phyloP scores from a whole-genome alignment of 1,140 invertebrate species.

The Metaphire vulgaris region DNA sequence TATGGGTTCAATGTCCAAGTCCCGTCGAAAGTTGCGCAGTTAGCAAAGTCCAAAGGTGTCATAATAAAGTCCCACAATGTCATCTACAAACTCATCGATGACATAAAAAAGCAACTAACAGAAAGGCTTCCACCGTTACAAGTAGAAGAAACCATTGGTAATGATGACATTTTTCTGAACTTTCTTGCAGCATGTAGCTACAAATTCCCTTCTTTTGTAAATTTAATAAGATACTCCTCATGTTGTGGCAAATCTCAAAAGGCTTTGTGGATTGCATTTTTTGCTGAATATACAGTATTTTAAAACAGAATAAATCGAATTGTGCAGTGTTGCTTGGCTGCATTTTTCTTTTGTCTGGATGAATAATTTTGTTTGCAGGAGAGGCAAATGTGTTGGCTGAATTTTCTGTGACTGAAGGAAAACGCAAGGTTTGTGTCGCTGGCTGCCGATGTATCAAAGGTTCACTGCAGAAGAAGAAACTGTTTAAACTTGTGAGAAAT shows the following conservation, averaged over 20 bases:
- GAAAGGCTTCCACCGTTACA: constrained; percentile 63
- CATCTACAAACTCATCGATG: constrained; percentile 85
- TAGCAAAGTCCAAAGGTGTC: constrained; percentile 58
- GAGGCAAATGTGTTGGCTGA: constrained; percentile 78
- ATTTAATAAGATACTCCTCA: too few species aligned
- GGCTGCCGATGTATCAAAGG: constrained; percentile 80
- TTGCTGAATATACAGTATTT: too few species aligned
- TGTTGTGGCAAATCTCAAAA: too few species aligned
- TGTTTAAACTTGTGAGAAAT: constrained; percentile 66
- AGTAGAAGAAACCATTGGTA: constrained; percentile 71
- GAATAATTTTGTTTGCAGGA: constrained; percentile 59
- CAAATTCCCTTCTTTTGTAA: too few species aligned
- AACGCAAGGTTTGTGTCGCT: constrained; percentile 71
- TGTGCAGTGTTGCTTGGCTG: too few species aligned
- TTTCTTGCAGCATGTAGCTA: too few species aligned
- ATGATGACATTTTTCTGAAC: too few species aligned
- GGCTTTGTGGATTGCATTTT: too few species aligned
- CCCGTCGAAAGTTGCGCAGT: constrained; percentile 52
- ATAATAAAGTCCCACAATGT: constrained; percentile 68
- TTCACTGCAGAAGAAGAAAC: constrained; percentile 61
- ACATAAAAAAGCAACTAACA: constrained; percentile 73
- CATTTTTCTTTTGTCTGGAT: too few species aligned
- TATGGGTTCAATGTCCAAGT: constrained; percentile 75
- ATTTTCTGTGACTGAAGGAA: constrained; percentile 75
- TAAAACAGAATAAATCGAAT: too few species aligned